A percentile compares a stretch with the other conserved stretches of the same genome.
phyloP scores from a whole-genome alignment of 2,888 invertebrate species.

The Habroteleia sp. region DNA sequence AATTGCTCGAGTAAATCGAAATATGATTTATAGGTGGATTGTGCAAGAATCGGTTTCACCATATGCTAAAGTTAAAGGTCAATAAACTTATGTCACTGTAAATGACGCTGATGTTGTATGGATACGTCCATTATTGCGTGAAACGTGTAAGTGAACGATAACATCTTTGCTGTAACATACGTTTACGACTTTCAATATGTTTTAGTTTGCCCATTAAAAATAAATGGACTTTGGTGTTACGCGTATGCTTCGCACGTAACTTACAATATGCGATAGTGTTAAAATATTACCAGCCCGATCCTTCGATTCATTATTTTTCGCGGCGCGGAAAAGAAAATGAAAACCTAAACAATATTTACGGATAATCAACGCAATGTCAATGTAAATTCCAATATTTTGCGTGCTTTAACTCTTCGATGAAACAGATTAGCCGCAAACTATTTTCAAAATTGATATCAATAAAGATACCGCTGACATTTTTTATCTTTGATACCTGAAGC shows the following conservation, averaged over 20 bases:
- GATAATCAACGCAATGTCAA: not conserved
- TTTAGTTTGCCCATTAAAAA: constrained; percentile 52
- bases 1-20: no score
- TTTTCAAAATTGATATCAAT: constrained; percentile 1
- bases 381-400: constrained; percentile 11
- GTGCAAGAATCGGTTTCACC: constrained; percentile 15
- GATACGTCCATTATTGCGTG: constrained; percentile 37
- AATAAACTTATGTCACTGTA: constrained; percentile 45
- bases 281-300: constrained; percentile 15
- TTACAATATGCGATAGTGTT: constrained; percentile 23
- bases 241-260: constrained; percentile 21
- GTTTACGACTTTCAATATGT: constrained; percentile 52
- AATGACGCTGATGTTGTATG: constrained; percentile 24
- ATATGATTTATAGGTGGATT: constrained; percentile 20
- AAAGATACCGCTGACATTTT: not conserved
- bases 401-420: constrained; percentile 6
- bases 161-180: constrained; percentile 32
- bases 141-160: constrained; percentile 47
- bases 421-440: not conserved
- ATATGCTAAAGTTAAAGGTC: constrained; percentile 36
- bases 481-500: not conserved
- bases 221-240: constrained; percentile 38
- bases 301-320: constrained; percentile 6
- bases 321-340: constrained; percentile 8
- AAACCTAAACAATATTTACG: constrained; percentile 9